phyloP scores from a whole-genome alignment of 2,888 invertebrate species.

The Gymnocheta viridis region DNA sequence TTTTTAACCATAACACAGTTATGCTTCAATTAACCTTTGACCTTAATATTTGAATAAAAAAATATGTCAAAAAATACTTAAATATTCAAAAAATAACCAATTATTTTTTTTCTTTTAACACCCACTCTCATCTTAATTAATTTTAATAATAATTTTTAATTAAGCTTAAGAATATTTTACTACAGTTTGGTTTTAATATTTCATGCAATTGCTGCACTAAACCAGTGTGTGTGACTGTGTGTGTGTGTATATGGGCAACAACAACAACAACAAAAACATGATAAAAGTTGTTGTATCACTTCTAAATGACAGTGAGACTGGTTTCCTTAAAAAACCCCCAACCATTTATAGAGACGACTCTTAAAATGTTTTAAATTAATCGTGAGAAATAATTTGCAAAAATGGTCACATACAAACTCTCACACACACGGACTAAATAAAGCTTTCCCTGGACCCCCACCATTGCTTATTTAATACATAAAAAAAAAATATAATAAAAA shows the following conservation, averaged over 20 bases:
- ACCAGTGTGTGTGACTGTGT: neutral
- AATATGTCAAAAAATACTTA: constrained; percentile 26
- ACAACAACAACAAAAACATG: constrained; percentile 11
- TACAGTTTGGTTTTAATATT: constrained; percentile 28
- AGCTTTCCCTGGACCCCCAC: constrained; percentile 45
- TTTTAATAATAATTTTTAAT: constrained; percentile 67
- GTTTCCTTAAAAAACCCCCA: constrained; percentile 56
- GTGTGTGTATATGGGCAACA: neutral
- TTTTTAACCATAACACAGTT: neutral
- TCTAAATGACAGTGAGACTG: constrained; percentile 60
- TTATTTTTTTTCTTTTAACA: constrained; percentile 21
- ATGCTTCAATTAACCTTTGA: constrained; percentile 35
- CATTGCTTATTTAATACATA: constrained; percentile 8
- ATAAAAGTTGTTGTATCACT: constrained; percentile 49
- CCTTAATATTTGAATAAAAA: constrained; percentile 41
- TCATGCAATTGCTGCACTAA: constrained; percentile 19
- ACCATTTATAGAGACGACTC: constrained; percentile 34
- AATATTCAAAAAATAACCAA: constrained; percentile 14
- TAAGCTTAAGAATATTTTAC: constrained; percentile 57
- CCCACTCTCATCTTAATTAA: constrained; percentile 54
- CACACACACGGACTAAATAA: constrained; percentile 10
- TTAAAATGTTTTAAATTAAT: constrained; percentile 69
- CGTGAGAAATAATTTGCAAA: constrained; percentile 76
- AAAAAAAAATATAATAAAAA: neutral
- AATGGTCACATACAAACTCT: constrained; percentile 73